A percentile compares a stretch with the other conserved stretches of the same genome.
Evolutionary conservation across 2,797 vertebrate species (phyloP).

Genomic region (Crax fasciolata): DNA sequence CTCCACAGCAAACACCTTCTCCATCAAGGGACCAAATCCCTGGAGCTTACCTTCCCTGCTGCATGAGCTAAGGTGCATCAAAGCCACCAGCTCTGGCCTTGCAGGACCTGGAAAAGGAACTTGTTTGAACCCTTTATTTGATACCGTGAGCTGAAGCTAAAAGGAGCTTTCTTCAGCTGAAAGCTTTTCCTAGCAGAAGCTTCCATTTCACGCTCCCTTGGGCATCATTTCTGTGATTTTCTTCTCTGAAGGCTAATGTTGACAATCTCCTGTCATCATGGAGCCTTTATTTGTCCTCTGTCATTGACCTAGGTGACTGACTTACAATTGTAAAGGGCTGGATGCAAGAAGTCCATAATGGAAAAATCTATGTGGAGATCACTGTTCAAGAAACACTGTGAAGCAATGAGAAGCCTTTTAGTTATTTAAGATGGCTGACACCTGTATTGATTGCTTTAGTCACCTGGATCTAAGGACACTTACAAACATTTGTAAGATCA

Average conservation of each 20-base stretch:
- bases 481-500: background rate
- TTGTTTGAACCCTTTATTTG: background rate
- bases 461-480: background rate
- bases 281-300: background rate
- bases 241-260: background rate
- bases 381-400: background rate
- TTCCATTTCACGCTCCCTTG: background rate
- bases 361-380: background rate
- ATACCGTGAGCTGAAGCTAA: background rate
- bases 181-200: conserved; percentile 29
- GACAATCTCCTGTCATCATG: background rate
- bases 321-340: background rate
- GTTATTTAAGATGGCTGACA: background rate
- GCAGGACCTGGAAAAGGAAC: background rate
- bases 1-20: background rate
- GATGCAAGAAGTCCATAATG: background rate
- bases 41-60: background rate
- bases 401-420: background rate
- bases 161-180: background rate
- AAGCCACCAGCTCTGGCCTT: background rate
- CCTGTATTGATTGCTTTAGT: background rate
- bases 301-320: background rate
- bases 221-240: background rate
- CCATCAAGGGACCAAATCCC: background rate
- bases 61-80: background rate